Conservation (phyloP, 37 sponge, comb jelly and placozoan species). For the Bolinopsis microptera region DNA sequence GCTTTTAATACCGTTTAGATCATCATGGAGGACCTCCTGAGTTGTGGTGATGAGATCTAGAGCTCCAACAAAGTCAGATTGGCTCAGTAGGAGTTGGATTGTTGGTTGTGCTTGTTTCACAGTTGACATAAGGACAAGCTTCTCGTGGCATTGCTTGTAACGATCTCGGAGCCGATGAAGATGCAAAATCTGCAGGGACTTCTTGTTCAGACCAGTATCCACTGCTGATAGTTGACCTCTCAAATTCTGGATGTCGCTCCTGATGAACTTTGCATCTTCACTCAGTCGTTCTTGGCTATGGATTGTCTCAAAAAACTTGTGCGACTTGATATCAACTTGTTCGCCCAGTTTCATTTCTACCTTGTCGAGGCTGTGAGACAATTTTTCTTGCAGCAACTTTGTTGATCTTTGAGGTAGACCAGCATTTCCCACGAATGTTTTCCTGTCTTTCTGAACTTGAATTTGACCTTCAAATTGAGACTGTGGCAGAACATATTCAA, state of each 20-base stretch:
- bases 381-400: constrained; percentile 68
- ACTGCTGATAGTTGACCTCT: background rate
- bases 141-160: background rate
- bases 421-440: constrained; percentile 14
- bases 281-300: constrained; percentile 75
- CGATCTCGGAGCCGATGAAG: background rate
- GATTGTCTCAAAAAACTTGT: constrained; percentile 89
- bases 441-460: background rate
- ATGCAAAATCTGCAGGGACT: constrained; percentile 15
- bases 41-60: constrained; percentile 93
- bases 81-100: constrained; percentile 88
- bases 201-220: background rate
- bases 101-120: constrained; percentile 96
- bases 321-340: constrained; percentile 83
- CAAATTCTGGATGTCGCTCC: background rate
- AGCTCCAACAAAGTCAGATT: constrained; percentile 92
- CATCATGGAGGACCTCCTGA: constrained; percentile 85
- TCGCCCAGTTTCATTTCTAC: constrained; percentile 90
- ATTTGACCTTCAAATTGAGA: constrained; percentile 61
- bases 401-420: constrained; percentile 42
- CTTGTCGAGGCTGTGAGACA: constrained; percentile 90
- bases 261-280: constrained; percentile 61
- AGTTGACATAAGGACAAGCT: constrained; percentile 78
- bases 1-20: constrained; percentile 84
- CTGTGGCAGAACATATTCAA: constrained; percentile 78